Evolutionary conservation across 2,888 invertebrate genomes (phyloP).

Genomic region (Cosmorhoe ocellata): DNA sequence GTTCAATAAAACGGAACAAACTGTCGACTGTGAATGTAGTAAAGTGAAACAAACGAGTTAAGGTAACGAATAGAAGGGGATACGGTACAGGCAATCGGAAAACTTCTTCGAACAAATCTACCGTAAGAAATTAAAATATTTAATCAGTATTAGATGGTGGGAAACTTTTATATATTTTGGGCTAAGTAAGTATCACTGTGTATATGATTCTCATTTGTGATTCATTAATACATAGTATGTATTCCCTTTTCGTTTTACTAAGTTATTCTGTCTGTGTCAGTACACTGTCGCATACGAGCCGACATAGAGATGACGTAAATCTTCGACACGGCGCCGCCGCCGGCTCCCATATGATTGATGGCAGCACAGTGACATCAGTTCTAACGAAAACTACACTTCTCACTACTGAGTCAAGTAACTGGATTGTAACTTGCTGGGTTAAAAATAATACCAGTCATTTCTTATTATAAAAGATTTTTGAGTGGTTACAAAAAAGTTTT

Average conservation of each 20-base stretch:
- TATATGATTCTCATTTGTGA: too few species aligned
- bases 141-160: too few species aligned
- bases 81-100: conserved; percentile 31
- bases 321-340: conserved; percentile 35
- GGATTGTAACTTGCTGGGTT: too few species aligned
- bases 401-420: conserved; percentile 2
- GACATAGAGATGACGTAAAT: conserved; percentile 48
- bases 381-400: conserved; percentile 26
- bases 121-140: too few species aligned
- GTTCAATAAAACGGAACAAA: conserved; percentile 60
- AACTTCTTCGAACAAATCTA: conserved; percentile 15
- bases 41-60: conserved; percentile 55
- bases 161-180: too few species aligned
- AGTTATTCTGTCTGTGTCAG: neutral
- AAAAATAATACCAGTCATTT: too few species aligned
- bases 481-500: too few species aligned
- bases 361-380: conserved; percentile 46
- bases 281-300: conserved; percentile 47
- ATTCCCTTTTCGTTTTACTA: too few species aligned
- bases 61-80: conserved; percentile 48
- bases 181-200: too few species aligned
- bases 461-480: too few species aligned
- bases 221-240: too few species aligned
- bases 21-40: conserved; percentile 50
- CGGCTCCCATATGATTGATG: conserved; percentile 60